A percentile compares a stretch with the other conserved stretches of the same genome.
Evolutionary conservation across 2,113 vertebrate genomes (phyloP).

Genomic region (Heptranchias perlo): DNA sequence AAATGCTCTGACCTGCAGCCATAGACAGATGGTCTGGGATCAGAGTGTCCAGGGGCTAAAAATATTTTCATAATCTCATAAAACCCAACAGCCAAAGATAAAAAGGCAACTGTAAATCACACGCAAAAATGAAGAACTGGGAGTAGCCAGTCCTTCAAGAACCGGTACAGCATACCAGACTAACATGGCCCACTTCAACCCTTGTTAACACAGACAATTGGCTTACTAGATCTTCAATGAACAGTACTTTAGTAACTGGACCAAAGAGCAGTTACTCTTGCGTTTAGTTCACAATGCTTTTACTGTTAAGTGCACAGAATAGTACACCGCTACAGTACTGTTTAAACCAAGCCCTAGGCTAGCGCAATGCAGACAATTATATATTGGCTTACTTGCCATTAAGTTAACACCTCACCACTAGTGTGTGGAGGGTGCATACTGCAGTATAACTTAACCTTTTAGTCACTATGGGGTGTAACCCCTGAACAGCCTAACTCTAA

Average conservation of each 20-base stretch:
- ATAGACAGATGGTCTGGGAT: not conserved
- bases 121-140: not conserved
- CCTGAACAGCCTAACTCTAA: too few relatives aligned
- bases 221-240: not conserved
- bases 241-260: not conserved
- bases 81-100: not conserved
- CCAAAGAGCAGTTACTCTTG: not conserved
- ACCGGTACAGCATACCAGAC: not conserved
- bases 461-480: not conserved
- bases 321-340: not conserved
- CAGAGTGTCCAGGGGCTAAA: not conserved
- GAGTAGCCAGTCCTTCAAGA: not conserved
- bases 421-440: not conserved
- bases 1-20: not conserved
- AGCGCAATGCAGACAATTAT: not conserved
- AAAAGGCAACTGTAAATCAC: not conserved
- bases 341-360: not conserved
- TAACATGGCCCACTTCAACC: not conserved
- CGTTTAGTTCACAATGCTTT: not conserved
- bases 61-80: not conserved
- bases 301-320: not conserved
- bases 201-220: not conserved
- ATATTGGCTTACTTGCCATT: not conserved
- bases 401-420: not conserved
- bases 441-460: not conserved